Conservation (phyloP, 2,113 vertebrate genomes). For the Ammodytes marinus region DNA sequence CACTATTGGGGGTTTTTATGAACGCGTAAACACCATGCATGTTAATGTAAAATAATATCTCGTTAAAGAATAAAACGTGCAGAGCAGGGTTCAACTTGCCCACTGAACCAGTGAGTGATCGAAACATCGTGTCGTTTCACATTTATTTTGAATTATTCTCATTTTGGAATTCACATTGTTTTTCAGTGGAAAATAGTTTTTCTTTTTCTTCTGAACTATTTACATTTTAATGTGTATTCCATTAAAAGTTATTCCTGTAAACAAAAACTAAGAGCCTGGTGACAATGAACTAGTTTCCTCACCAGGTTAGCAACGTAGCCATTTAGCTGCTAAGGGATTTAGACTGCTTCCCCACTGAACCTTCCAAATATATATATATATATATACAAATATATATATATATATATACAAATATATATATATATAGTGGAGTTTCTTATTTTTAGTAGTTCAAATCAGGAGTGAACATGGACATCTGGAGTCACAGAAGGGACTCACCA, state of each 20-base stretch:
- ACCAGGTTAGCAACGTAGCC: constrained; percentile 49
- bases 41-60: not conserved
- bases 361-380: not conserved
- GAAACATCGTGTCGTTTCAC: constrained; percentile 87
- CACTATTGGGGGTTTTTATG: not conserved
- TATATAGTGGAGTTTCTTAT: constrained; percentile 15
- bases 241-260: constrained; percentile 65
- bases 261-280: constrained; percentile 60
- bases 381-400: too few relatives aligned
- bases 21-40: not conserved
- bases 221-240: constrained; percentile 51
- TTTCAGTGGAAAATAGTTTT: constrained; percentile 55
- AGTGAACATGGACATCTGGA: constrained; percentile 20
- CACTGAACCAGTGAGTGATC: constrained; percentile 85
- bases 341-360: too few relatives aligned
- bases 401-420: too few relatives aligned
- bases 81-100: constrained; percentile 52
- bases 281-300: constrained; percentile 23
- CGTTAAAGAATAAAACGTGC: not conserved
- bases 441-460: constrained; percentile 44
- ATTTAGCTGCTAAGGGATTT: constrained; percentile 85
- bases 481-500: constrained; percentile 45
- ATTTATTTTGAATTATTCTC: not conserved
- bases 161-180: constrained; percentile 68
- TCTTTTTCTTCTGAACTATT: constrained; percentile 55